Evolutionary conservation across 2,797 vertebrate species (phyloP), one percentile per base, ranked within the genome.

Genomic region (Pterois miles): DNA sequence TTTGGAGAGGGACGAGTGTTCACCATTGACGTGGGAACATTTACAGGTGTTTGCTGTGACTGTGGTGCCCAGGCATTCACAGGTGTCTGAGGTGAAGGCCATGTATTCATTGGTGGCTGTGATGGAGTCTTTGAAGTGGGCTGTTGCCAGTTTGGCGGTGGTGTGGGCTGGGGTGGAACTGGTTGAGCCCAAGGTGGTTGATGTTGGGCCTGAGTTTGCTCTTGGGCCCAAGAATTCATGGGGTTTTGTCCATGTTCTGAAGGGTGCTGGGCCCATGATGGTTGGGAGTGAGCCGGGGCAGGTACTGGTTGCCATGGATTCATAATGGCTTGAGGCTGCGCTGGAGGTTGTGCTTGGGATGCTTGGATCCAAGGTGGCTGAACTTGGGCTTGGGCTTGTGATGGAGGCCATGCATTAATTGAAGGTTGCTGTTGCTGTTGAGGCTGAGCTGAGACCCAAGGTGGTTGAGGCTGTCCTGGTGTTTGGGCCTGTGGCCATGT

Each of bases 1-100:
- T 92, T 94, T 82, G 80, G 96, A 89, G 91, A 95, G 52, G 87
- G 90, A 3, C 23, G 92, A 57, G 86, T 74, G 76, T 90, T 93
- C 65, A 91, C 84, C 67, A 82, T 78, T 34, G 92, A 93, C 53
- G 92, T 88, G 54, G 87, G 62, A 54, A 90, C 88, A 82, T 93
- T 95, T 54, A 81, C 77, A 82, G 95, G 90, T 46, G 91, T 82
- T 74, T 95, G 96, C 31, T 96, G 95, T 29, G 96, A 91, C 85
- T 93, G 95, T 74, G 92, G 81, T 60, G 80, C 68, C 93, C 93
- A 94, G 18, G 84, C n/a, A 72, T 67, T 90, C 2, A 31, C 43
- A 62, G 86, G 79, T 72, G 84, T 90, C 59, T 91, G 93, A 83
- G 84, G 74, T 48, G 90, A 63, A 71, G 91, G 14, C 94, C 93